A percentile compares a stretch with the other conserved stretches of the same genome.
Conservation (phyloP, 2,888 invertebrate genomes). For the Tetragonisca angustula region DNA sequence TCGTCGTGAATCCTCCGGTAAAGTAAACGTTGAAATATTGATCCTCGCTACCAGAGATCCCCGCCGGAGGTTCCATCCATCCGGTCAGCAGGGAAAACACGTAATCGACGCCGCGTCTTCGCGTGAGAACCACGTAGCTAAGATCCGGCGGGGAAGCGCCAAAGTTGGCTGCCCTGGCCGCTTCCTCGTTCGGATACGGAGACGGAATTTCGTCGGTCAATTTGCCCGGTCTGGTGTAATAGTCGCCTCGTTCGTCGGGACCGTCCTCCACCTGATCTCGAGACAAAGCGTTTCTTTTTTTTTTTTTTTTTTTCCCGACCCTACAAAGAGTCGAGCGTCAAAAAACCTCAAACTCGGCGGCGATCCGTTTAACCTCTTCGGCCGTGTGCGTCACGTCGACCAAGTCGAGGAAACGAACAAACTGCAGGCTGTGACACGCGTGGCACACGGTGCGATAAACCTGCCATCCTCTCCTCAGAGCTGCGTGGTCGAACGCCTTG, state of each 20-base stretch:
- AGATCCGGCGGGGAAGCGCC: slow-evolving; percentile 98
- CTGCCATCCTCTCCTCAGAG: slow-evolving; percentile 94
- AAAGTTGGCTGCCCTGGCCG: slow-evolving; percentile 97
- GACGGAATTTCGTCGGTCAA: slow-evolving; percentile 94
- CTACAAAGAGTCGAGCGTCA: no score
- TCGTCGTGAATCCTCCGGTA: slow-evolving; percentile 97
- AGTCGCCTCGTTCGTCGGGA: slow-evolving; percentile 94
- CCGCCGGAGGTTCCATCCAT: slow-evolving; percentile 96
- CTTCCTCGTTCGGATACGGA: slow-evolving; percentile 98
- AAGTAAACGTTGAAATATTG: slow-evolving; percentile 99
- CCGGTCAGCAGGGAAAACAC: slow-evolving; percentile 97
- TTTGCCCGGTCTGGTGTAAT: slow-evolving; percentile 95
- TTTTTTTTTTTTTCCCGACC: no score
- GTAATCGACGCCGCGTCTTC: slow-evolving; percentile 97
- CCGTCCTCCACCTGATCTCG: slow-evolving; percentile 89
- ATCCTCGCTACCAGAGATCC: slow-evolving; percentile 92
- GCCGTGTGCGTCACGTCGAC: slow-evolving; percentile 95
- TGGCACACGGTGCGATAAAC: slow-evolving; percentile 99
- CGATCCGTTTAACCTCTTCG: slow-evolving; percentile 97
- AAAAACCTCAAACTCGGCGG: slow-evolving; percentile 91
- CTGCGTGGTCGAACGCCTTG: slow-evolving; percentile 92
- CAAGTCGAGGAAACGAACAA: slow-evolving; percentile 95
- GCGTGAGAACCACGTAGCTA: slow-evolving; percentile 92
- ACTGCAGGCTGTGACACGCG: slow-evolving; percentile 97
- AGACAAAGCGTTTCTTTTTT: neutral